Percentiles rank a stretch among this genome's conserved stretches.
phyloP scores from a whole-genome alignment of 2,113 vertebrate genomes.

The Sebastes schlegelii region DNA sequence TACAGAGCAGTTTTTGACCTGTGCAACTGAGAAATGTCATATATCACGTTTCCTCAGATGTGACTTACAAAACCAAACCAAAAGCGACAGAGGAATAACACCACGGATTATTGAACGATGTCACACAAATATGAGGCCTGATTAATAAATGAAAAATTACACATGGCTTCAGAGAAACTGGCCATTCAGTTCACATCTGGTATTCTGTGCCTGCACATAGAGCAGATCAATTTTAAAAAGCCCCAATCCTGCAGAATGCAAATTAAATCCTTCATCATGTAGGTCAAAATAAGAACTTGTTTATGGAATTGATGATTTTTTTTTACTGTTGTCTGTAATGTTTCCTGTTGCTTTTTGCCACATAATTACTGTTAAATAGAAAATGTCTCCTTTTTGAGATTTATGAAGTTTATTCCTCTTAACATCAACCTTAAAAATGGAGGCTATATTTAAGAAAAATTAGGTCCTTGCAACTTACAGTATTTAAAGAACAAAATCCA shows the following conservation, averaged over 20 bases:
- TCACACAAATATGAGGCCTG: slow-evolving; percentile 9
- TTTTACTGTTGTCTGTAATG: too few relatives aligned
- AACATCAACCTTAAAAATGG: too few relatives aligned
- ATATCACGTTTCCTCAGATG: slow-evolving; percentile 9
- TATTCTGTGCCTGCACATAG: background rate
- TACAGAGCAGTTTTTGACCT: slow-evolving; percentile 41
- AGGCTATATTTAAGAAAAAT: too few relatives aligned
- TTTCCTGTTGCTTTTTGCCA: too few relatives aligned
- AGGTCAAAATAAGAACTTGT: background rate
- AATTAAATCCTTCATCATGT: background rate
- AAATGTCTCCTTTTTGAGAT: background rate
- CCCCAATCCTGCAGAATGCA: background rate
- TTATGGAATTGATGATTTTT: too few relatives aligned
- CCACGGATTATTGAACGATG: background rate
- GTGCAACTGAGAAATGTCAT: slow-evolving; percentile 53
- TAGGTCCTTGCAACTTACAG: too few relatives aligned
- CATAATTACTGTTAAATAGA: background rate
- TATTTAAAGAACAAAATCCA: too few relatives aligned
- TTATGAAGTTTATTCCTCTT: too few relatives aligned
- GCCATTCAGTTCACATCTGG: background rate
- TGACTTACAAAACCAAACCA: slow-evolving; percentile 14
- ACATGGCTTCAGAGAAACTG: background rate
- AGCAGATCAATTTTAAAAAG: slow-evolving; percentile 9
- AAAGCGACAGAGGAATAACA: slow-evolving; percentile 10
- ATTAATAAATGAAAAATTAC: slow-evolving; percentile 31